These are phyloP conservation scores for Drosophila ironensis DNA, from an alignment of 1,140 invertebrate species.

Conservation along the genomic window DNA sequence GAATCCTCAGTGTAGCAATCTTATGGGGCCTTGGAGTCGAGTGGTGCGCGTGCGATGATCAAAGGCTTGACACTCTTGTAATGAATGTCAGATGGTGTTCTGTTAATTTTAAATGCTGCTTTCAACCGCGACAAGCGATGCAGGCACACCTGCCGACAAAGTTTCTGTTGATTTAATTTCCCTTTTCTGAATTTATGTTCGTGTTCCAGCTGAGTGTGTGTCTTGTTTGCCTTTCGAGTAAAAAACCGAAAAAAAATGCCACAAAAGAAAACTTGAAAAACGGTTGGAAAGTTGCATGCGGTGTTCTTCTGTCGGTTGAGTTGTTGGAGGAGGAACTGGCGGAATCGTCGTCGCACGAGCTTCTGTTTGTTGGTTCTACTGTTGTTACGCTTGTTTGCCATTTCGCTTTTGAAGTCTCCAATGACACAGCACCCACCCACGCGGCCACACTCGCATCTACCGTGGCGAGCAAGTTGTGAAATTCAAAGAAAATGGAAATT, in stretches of 20 bases:
- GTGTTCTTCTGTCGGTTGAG: slow-evolving; percentile 1
- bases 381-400: slow-evolving; percentile 59
- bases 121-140: slow-evolving; percentile 7
- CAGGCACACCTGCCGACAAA: slow-evolving; percentile 36
- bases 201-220: slow-evolving; percentile 13
- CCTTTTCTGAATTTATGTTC: slow-evolving; percentile 39
- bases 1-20: not conserved
- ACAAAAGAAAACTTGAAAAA: slow-evolving; percentile 64
- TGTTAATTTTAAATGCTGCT: slow-evolving; percentile 60
- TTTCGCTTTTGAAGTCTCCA: slow-evolving; percentile 68
- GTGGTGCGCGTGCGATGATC: slow-evolving; percentile 43
- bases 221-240: slow-evolving; percentile 12
- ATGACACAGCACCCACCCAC: slow-evolving; percentile 15
- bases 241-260: slow-evolving; percentile 42
- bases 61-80: slow-evolving; percentile 56
- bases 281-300: slow-evolving; percentile 66
- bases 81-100: slow-evolving; percentile 59
- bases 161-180: slow-evolving; percentile 58
- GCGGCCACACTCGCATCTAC: slow-evolving; percentile 1
- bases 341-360: slow-evolving; percentile 11
- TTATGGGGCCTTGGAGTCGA: not conserved
- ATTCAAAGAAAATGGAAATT: slow-evolving; percentile 68
- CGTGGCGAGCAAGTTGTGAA: slow-evolving; percentile 29
- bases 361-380: slow-evolving; percentile 19
- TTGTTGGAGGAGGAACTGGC: not conserved